Base-by-base conservation (phyloP, 2,797 vertebrate genomes). In the Anomalospiza imberbis region DNA sequence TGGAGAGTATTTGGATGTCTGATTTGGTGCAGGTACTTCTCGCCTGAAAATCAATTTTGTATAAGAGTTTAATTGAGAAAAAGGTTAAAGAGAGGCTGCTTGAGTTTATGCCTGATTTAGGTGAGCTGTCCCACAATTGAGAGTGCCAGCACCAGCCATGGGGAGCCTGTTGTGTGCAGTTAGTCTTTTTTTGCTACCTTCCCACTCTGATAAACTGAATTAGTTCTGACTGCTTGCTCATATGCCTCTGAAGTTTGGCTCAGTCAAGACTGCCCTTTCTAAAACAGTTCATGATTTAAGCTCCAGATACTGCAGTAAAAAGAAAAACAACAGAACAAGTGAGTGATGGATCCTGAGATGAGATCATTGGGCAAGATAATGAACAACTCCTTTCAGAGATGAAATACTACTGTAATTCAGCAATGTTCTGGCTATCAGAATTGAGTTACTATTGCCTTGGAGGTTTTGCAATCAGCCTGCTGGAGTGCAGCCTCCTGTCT, bases 351-450 rank as follows among this genome's bases (percentile, higher is more conserved):
- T 88, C 54, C 47, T 21, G 32, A 87, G 92, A 96, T 96, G 91
- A 95, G 87, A 89, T 92, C 89, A 94, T 55, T 47, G 73, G 18
- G 68, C 71, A 82, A 87, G 91, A 89, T 92, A 85, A 92, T 89
- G 78, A 95, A 85, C 48, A 58, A 18, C 55, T 76, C 31, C 81
- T 87, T 91, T 96, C 83, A 96, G 86, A 94, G 51, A 90, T 90
- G 51, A 93, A 94, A 92, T 77, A 75, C 50, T 88, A 31, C 70
- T 90, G 57, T 57, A 91, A 88, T 78, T 93, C 60, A 84, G 88
- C 2, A 8, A 34, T 85, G 60, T 76, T 92, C 84, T 89, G 84
- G 84, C 63, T 92, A 76, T 79, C 81, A 42, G 21, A 76, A 10
- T 48, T 91, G 94, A 89, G 32, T 89, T 89, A 53, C 54, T 91